Evolutionary conservation across 2,113 vertebrate genomes (phyloP), one percentile per base, ranked within the genome.

Genomic region (Cygnus atratus): DNA sequence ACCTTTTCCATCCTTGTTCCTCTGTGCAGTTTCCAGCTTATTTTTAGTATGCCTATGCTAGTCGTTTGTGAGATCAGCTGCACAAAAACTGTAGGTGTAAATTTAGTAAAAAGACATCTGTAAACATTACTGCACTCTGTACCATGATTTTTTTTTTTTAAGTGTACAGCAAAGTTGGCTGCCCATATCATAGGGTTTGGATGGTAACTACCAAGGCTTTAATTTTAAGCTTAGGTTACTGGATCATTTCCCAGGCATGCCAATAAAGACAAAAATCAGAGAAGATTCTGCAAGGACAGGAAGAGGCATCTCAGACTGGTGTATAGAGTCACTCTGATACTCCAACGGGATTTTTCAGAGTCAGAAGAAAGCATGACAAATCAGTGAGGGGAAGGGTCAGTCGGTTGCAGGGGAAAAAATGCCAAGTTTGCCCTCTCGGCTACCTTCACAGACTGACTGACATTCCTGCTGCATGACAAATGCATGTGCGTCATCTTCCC

Each of bases 401-500:
- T 58, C 79, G 41, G 16, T 48, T 86, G 63, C 50, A 70, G 44
- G 24, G 46, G 17, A 3, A 6, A 20, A 74, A 65, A 67, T 5
- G 0, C 12, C 41, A 66, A 57, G 16, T 79, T 96, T 76, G 58
- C 55, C 35, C 75, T 92, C 39, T 62, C 2, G 2, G 33, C 48
- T 93, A 41, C 71, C 75, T 95, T 83, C 44, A 44, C 57, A 58
- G 48, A 17, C 88, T 85, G 71, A n/a, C 48, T 90, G 85, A 76
- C 82, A 73, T 93, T 94, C 85, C 71, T 94, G 26, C 67, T 88
- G 63, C 93, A 62, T 93, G 90, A 94, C 71, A 83, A 88, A 88
- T 72, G 54, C 39, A 44, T 9, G 28, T 61, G 67, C 83, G 92
- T 84, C 79, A 43, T 85, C 79, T 85, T 83, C 75, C 62, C 67